Evolutionary conservation across 2,888 invertebrate species (phyloP), one percentile per base, ranked within the genome.

Genomic region (Eupithecia subfuscata): DNA sequence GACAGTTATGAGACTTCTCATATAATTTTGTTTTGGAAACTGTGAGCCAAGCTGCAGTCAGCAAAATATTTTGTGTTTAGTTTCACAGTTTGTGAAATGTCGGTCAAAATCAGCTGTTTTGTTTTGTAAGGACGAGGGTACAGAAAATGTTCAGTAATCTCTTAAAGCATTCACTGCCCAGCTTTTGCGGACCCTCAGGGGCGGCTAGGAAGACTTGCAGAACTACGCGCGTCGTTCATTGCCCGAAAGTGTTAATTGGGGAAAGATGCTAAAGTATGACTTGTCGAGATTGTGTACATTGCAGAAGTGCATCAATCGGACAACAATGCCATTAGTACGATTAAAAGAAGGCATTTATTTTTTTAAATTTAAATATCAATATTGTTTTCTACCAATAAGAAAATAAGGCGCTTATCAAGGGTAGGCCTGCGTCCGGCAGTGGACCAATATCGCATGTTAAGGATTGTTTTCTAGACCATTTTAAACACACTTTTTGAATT

Each of bases 1-100:
- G 80, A 81, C 81, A 79, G 80, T 81, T 81, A 81, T 81, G 79
- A 80, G 80, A 81, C 78, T 78, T 78, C n/a, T 73, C 30, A 43
- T 75, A 77, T 80, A 76, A 80, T 79, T 78, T 81, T 18, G 80
- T 81, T 80, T 79, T 71, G 77, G 56, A 75, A 76, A 75, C 68
- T 71, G 75, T 73, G 73, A 68, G 73, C 73, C 77, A 70, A 75
- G 63, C 70, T 75, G 72, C 37, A 37, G 64, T 71, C 69, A 45
- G 71, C 73, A 64, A 63, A 70, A 71, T 71, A 68, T 71, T 63
- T 63, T 70, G 40, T 65, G 64, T 52, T 70, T 52, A 30, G 22
- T 70, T 43, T 52, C 67, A 65, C 34, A n/a, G 56, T 56, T 22
- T 9, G 56, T 3, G 25, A 60, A 60, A 60, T 60, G 60, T 56